Percentiles rank a stretch among this genome's conserved stretches.
Conservation (phyloP, 1,140 invertebrate genomes). For the Apolygus lucorum region DNA sequence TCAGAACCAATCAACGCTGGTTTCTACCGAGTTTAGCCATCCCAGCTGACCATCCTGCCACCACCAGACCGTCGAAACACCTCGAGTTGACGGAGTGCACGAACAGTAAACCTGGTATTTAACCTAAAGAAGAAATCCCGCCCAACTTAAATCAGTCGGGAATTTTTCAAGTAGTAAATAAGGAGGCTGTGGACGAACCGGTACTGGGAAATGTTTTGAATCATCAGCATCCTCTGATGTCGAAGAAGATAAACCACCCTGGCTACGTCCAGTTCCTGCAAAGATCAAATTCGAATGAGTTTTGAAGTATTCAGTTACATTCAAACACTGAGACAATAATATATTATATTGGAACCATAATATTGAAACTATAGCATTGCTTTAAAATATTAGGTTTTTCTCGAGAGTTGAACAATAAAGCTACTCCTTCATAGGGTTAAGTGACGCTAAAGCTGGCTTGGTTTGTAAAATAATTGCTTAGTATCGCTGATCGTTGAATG, state of each 20-base stretch:
- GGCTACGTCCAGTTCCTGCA: constrained; percentile 67
- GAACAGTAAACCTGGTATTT: no score
- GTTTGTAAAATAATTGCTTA: no score
- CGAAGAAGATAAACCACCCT: constrained; percentile 63
- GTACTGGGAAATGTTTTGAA: constrained; percentile 81
- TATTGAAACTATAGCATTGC: background rate
- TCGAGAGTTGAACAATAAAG: background rate
- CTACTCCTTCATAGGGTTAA: background rate
- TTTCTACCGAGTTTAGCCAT: no score
- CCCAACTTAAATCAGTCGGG: constrained; percentile 66
- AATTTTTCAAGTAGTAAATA: constrained; percentile 75
- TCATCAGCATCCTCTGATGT: constrained; percentile 73
- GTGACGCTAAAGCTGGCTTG: background rate
- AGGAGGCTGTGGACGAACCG: constrained; percentile 78
- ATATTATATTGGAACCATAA: background rate
- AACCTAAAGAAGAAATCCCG: no score
- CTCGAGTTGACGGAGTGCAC: no score
- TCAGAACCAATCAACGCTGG: no score
- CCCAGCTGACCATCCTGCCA: no score
- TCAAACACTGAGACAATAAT: no score
- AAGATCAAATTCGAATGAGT: constrained; percentile 34
- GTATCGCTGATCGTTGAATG: no score
- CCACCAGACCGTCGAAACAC: no score
- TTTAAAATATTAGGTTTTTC: background rate
- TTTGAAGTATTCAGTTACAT: constrained; percentile 21